Percentiles rank a stretch among this genome's conserved stretches.
phyloP scores from a whole-genome alignment of 2,888 invertebrate species.

The Drosophila nr. fundita region DNA sequence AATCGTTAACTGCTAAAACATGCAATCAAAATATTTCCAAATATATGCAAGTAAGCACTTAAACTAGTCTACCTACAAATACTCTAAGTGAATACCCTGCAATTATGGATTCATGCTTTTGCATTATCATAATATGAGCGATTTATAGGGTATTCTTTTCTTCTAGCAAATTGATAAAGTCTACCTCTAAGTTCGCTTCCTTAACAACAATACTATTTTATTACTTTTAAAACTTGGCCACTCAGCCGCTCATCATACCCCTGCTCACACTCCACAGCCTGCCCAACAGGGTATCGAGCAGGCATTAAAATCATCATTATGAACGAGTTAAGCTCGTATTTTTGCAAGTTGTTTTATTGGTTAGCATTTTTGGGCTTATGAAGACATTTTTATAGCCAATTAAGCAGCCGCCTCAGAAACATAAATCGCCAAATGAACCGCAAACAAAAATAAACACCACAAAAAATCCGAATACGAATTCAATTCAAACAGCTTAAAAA shows the following conservation, averaged over 20 bases:
- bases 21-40: background rate
- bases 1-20: conserved; percentile 13
- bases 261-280: background rate
- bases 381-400: conserved; percentile 81
- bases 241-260: background rate
- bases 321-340: conserved; percentile 40
- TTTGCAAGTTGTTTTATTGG: conserved; percentile 41
- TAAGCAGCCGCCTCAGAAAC: conserved; percentile 67
- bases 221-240: background rate
- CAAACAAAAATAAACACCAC: conserved; percentile 1
- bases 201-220: background rate
- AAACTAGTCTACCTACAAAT: background rate
- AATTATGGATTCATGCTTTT: background rate
- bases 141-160: background rate
- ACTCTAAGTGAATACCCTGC: background rate
- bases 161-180: background rate
- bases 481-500: conserved; percentile 79
- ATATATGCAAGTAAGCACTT: background rate
- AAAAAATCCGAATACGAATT: conserved; percentile 49
- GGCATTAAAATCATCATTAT: conserved; percentile 33
- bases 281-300: conserved; percentile 11
- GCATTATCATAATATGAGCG: background rate
- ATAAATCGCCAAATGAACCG: conserved; percentile 62
- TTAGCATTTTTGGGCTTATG: conserved; percentile 50
- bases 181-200: background rate